Percentiles rank a stretch among this genome's conserved stretches.
phyloP scores from a whole-genome alignment of 2,888 invertebrate species.

The Portevinia maculata region DNA sequence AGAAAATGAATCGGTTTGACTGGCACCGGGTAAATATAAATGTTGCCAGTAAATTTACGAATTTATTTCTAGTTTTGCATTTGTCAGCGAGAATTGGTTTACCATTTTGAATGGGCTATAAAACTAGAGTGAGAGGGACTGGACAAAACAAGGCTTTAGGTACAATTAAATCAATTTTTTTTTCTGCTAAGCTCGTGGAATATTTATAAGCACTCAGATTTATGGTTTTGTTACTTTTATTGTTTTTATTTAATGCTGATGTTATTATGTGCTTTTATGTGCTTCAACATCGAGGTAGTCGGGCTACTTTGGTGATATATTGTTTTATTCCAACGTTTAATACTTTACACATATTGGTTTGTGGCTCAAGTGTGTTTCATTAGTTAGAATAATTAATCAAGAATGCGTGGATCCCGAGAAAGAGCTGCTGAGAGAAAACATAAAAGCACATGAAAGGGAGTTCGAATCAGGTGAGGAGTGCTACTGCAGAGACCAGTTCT shows the following conservation, averaged over 20 bases:
- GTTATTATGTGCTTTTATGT: background rate
- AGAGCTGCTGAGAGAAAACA: too few relatives aligned
- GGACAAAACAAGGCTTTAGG: background rate
- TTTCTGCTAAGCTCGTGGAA: slow-evolving; percentile 1
- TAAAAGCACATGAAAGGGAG: too few relatives aligned
- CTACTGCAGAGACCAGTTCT: too few relatives aligned
- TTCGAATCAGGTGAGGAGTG: too few relatives aligned
- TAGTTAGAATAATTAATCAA: too few relatives aligned
- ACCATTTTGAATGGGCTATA: background rate
- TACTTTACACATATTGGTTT: background rate
- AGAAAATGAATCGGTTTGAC: background rate
- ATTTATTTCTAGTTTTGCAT: slow-evolving; percentile 46
- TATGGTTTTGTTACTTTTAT: slow-evolving; percentile 23
- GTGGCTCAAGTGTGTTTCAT: background rate
- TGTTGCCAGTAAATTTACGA: slow-evolving; percentile 27
- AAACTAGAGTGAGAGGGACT: background rate
- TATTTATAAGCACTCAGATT: slow-evolving; percentile 26
- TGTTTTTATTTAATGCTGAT: slow-evolving; percentile 18
- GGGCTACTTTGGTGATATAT: slow-evolving; percentile 9
- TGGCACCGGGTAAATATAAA: background rate
- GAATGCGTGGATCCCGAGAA: too few relatives aligned
- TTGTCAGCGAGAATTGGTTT: slow-evolving; percentile 50
- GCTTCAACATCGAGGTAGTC: background rate
- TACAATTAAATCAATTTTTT: slow-evolving; percentile 1
- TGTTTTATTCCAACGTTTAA: background rate